Base-by-base conservation (phyloP, 1,140 invertebrate species). In the Atopsyche davidsoni region DNA sequence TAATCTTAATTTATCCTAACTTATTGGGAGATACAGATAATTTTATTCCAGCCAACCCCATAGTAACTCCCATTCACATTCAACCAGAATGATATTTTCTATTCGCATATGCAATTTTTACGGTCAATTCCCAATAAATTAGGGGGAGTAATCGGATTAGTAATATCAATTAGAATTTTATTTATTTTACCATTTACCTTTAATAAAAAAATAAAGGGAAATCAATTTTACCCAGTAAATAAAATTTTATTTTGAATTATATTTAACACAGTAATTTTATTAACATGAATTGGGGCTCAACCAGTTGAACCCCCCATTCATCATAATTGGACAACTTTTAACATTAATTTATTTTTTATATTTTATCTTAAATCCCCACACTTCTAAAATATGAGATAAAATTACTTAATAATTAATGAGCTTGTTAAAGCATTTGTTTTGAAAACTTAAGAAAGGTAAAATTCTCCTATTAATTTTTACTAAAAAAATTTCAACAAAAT, bases 31-130 rank as follows among this genome's bases (percentile, higher is more conserved):
- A 85, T 59, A 73, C 76, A 13, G 81, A 83, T 73, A 85, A 84
- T 70, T 86, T 83, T 72, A 77, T 70, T 13, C 71, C 74, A n/a
- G 80, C 80, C 31, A 82, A 85, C 53, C 74, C 78, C 11, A 60
- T 85, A 75, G 72, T 80, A 16, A 85, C 82, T 0, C 82, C 82
- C 2, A 59, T 74, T 28, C 82, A 84, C 68, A 85, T 86, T 75
- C 77, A 85, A 76, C 82, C 82, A 49, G 82, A 85, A 77, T 85
- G 79, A 78, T 85, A 85, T 67, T 86, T 86, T 67, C 67, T 85
- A 74, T 85, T 85, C 76, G 81, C 81, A 17, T 85, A 86, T 65
- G 79, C 82, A 16, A 86, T 86, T 73, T n/a, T 58, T 86, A 61
- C 82, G 81, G 42, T 79, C 80, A 51, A 82, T 86, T 59, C 81